These are phyloP conservation scores for Rhadina sibilatrix DNA, from an alignment of 2,113 vertebrate genomes.

Conservation along the genomic window DNA sequence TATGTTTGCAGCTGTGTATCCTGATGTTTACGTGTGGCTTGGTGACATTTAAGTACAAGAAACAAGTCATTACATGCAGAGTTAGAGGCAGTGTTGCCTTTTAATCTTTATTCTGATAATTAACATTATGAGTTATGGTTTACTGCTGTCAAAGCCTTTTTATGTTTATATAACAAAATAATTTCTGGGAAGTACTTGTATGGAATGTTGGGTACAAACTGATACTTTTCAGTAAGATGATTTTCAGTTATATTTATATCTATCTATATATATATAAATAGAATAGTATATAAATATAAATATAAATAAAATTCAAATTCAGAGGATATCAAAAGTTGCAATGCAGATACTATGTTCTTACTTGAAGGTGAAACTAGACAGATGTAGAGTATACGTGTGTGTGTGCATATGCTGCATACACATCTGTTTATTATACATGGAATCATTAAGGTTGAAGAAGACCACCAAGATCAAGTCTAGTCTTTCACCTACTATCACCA, in stretches of 20 bases:
- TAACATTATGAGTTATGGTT: background rate
- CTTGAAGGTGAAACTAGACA: background rate
- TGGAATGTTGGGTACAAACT: background rate
- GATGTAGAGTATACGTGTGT: fast-evolving
- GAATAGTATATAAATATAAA: too few relatives aligned
- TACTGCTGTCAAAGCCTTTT: background rate
- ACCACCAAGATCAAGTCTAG: background rate
- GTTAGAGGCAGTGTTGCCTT: background rate
- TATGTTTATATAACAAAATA: background rate
- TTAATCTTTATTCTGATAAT: background rate
- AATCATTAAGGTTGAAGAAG: background rate
- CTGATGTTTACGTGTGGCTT: background rate
- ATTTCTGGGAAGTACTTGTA: background rate
- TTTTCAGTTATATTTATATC: too few relatives aligned
- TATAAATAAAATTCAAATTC: background rate
- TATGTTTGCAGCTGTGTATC: constrained; percentile 46
- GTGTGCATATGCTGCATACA: background rate
- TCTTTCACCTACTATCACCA: background rate
- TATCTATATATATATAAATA: too few relatives aligned
- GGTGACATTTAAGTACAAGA: background rate
- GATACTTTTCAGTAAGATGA: background rate
- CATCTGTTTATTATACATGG: background rate
- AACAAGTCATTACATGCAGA: background rate
- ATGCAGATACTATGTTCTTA: background rate
- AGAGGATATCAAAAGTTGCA: background rate